Evolutionary conservation across 2,888 invertebrate genomes (phyloP).

Genomic region (Globia sparganii): DNA sequence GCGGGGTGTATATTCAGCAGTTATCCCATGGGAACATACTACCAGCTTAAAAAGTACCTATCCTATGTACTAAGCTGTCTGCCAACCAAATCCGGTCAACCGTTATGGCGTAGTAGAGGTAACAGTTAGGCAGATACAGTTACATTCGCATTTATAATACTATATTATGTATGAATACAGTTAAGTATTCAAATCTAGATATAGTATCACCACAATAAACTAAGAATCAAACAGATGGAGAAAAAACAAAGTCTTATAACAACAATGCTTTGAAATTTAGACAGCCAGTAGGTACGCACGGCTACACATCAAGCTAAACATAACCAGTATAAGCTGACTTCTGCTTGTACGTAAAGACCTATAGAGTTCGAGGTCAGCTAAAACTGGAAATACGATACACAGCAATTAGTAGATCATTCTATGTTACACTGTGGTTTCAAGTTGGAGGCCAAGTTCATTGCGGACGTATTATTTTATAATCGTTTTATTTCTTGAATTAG

Average conservation of each 20-base stretch:
- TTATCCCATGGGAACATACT: not conserved
- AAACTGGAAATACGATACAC: not conserved
- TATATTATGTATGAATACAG: not conserved
- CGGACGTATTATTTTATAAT: not conserved
- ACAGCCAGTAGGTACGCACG: not conserved
- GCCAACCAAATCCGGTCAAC: not conserved
- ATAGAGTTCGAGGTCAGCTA: too few species aligned
- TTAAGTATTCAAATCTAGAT: too few species aligned
- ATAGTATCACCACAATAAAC: not conserved
- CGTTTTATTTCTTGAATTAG: not conserved
- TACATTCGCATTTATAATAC: too few species aligned
- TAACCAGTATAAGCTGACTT: too few species aligned
- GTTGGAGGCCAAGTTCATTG: slow-evolving; percentile 46
- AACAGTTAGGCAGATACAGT: not conserved
- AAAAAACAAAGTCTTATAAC: not conserved
- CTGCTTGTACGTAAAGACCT: too few species aligned
- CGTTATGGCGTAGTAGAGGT: too few species aligned
- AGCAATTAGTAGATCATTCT: slow-evolving; percentile 9
- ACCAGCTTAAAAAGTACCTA: not conserved
- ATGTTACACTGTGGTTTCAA: slow-evolving; percentile 4
- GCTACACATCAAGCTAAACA: too few species aligned
- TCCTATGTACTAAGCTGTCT: not conserved
- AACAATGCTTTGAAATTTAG: not conserved
- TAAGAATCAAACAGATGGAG: not conserved
- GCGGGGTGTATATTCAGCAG: not conserved